Evolutionary conservation across 2,888 invertebrate species (phyloP).

Genomic region (Lepidonotus clava): DNA sequence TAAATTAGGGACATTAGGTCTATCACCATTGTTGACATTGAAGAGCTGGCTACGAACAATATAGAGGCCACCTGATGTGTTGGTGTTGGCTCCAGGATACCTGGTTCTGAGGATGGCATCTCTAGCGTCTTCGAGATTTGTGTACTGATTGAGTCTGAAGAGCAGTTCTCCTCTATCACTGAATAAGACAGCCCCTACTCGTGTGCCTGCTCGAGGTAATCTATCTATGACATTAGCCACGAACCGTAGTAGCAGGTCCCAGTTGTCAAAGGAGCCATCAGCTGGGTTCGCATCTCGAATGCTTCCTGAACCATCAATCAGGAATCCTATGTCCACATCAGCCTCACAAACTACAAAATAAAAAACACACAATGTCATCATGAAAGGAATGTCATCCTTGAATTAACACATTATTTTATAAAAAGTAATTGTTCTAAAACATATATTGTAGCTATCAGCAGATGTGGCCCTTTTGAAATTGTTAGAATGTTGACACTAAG

Average conservation of each 20-base stretch:
- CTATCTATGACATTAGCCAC: conserved; percentile 6
- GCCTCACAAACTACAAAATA: neutral
- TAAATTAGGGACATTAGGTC: conserved; percentile 14
- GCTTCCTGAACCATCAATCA: conserved; percentile 47
- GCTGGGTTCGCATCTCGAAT: conserved; percentile 46
- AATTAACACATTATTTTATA: no score
- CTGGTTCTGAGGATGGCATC: neutral
- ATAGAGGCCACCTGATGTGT: conserved; percentile 40
- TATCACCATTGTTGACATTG: conserved; percentile 17
- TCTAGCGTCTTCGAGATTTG: neutral
- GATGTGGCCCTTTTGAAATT: no score
- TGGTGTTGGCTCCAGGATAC: conserved; percentile 46
- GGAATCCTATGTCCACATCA: conserved; percentile 44
- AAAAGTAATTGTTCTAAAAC: no score
- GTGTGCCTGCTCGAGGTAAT: neutral
- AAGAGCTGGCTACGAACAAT: neutral
- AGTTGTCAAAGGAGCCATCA: conserved; percentile 42
- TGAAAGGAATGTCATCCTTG: no score
- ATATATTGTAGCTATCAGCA: no score
- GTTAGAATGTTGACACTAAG: no score
- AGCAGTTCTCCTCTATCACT: neutral
- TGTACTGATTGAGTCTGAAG: neutral
- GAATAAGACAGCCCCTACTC: conserved; percentile 27
- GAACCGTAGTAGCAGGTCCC: conserved; percentile 16
- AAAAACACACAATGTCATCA: no score